phyloP scores from a whole-genome alignment of 2,797 vertebrate genomes.

The Hemitrygon akajei region DNA sequence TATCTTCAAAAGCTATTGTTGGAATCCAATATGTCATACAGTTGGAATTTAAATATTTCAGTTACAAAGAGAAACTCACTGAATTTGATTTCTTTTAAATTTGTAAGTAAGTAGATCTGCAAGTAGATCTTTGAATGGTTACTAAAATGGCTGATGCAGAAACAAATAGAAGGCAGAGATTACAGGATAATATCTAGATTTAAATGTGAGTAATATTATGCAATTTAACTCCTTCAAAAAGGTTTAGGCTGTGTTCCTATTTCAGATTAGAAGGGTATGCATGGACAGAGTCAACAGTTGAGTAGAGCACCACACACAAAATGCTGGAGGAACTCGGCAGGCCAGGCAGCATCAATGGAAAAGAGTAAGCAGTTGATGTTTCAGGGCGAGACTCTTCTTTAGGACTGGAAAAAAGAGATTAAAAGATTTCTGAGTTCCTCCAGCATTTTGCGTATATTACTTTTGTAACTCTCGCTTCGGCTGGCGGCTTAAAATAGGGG shows the following conservation, averaged over 20 bases:
- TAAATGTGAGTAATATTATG: not conserved
- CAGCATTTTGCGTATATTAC: too few species aligned
- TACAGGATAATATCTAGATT: not conserved
- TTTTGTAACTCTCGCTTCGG: too few species aligned
- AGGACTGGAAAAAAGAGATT: too few species aligned
- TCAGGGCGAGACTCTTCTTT: too few species aligned
- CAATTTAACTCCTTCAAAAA: not conserved
- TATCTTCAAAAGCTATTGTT: not conserved
- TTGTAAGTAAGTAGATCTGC: not conserved
- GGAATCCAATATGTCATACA: not conserved
- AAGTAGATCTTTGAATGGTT: constrained; percentile 2
- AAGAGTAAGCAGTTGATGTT: too few species aligned
- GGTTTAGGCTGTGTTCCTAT: not conserved
- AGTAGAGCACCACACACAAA: not conserved
- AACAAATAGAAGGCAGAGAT: not conserved
- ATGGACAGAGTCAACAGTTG: not conserved
- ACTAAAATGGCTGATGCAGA: not conserved
- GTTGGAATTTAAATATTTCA: not conserved
- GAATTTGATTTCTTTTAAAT: not conserved
- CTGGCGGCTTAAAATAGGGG: too few species aligned
- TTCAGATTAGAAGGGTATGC: not conserved
- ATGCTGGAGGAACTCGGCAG: too few species aligned
- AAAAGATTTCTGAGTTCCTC: too few species aligned
- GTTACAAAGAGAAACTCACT: not conserved
- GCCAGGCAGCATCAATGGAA: too few species aligned